Evolutionary conservation across 2,888 invertebrate species (phyloP), one percentile per base, ranked within the genome.

Genomic region (Myopa testacea): DNA sequence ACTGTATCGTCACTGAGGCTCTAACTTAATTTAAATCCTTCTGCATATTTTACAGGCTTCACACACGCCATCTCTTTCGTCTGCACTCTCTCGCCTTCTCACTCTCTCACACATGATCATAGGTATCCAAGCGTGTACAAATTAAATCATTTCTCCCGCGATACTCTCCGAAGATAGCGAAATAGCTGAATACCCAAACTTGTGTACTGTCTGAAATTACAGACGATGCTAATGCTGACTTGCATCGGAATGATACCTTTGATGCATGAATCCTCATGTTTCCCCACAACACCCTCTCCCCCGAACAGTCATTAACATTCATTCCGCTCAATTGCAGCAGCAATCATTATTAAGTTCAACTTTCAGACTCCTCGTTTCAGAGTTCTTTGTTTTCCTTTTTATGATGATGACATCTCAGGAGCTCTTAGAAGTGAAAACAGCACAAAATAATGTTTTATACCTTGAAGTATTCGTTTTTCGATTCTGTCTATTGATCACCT

Each of bases 1-100:
- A 45, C 72, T 68, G 74, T 74, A 71, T 77, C 75, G 58, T 55
- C 67, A 79, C 70, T 78, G 78, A 52, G 34, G 34, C 34, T 74
- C 52, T 65, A 74, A 74, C 38, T 12, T 63, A 65, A 74, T 74
- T 65, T 65, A 37, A 50, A 14, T 73, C 62, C 8, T 40, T 65
- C 52, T 52, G 74, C 45, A 74, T 73, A 73, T 62, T 73, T 73
- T 45, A 58, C 26, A n/a, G 8, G 72, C 19, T 60, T 60, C n/a
- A 19, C 34, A 19, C n/a, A n/a, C 38, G 16, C 8, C 26, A 26
- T n/a, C 7, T 34, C n/a, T 37, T 65, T 65, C 38, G 16, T 34
- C 37, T 16, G 34, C 12, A 8, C 14, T 40, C n/a, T 40, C 40
- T 16, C 67, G 34, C 12, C n/a, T 10, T n/a, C 40, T 5, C 38